Percentiles rank a stretch among this genome's conserved stretches.
phyloP scores from a whole-genome alignment of 2,797 vertebrate species.

The Myotis pilosus region DNA sequence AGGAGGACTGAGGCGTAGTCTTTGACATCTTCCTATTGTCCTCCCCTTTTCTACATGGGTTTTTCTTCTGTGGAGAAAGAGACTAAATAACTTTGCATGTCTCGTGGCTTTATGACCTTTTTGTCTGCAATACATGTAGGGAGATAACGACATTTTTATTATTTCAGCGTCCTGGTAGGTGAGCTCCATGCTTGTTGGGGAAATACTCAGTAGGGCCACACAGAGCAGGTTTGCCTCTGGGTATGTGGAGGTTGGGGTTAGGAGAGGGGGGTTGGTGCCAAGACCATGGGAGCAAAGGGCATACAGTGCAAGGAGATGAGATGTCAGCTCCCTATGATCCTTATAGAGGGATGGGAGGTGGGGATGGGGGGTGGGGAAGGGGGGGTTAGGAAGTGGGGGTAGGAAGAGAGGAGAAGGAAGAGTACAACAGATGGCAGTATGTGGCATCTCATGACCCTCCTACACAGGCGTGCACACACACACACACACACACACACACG shows the following conservation, averaged over 20 bases:
- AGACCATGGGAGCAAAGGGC: neutral
- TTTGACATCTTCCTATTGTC: neutral
- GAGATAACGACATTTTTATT: neutral
- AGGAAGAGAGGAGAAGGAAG: neutral
- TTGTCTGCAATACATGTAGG: neutral
- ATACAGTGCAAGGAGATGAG: no score
- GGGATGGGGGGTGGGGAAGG: no score
- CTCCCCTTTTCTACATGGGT: neutral
- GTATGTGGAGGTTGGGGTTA: fast-evolving
- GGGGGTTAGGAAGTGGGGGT: no score
- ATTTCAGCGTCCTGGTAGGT: neutral
- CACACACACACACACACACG: no score
- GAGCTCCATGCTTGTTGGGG: neutral
- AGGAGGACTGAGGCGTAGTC: neutral
- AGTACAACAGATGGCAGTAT: neutral
- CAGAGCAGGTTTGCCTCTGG: neutral
- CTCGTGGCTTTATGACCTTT: neutral
- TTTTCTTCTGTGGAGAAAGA: neutral
- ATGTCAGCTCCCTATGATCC: neutral
- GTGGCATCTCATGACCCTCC: neutral
- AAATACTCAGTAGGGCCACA: neutral
- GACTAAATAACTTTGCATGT: neutral
- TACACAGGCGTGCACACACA: no score
- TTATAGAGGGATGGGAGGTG: neutral
- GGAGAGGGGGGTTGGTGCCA: neutral